Evolutionary conservation across 1,140 invertebrate genomes (phyloP).

Genomic region (Probaryconus sp.): DNA sequence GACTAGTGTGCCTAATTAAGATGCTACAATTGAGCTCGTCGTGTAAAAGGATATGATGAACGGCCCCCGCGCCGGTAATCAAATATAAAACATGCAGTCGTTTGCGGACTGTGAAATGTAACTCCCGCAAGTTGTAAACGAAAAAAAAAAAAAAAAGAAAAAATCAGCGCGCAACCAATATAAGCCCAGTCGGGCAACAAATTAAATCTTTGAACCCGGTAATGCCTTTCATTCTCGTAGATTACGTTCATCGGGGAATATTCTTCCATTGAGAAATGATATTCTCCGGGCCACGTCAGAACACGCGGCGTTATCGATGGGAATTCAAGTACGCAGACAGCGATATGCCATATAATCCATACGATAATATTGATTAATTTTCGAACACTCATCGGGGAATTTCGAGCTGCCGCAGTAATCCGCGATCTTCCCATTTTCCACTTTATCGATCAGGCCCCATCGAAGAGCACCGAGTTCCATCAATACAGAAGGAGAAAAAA

Average conservation of each 20-base stretch:
- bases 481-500: constrained; percentile 8
- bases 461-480: too few species aligned
- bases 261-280: constrained; percentile 7
- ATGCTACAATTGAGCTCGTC: too few species aligned
- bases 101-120: too few species aligned
- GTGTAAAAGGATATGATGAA: too few species aligned
- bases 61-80: too few species aligned
- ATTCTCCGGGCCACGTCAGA: constrained; percentile 17
- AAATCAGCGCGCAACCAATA: constrained; percentile 2
- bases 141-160: constrained; percentile 2
- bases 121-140: too few species aligned
- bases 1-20: too few species aligned
- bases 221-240: constrained; percentile 11
- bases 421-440: constrained; percentile 27
- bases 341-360: constrained; percentile 31
- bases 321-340: constrained; percentile 26
- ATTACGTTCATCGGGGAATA: constrained; percentile 38
- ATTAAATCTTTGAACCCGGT: constrained; percentile 21
- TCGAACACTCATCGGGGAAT: constrained; percentile 42
- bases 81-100: too few species aligned
- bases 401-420: constrained; percentile 28
- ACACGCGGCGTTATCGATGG: constrained; percentile 3
- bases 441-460: constrained; percentile 22
- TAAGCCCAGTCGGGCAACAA: not conserved
- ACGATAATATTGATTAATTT: constrained; percentile 51